Conservation (phyloP, 2,113 vertebrate genomes). For the Nymphicus hollandicus region DNA sequence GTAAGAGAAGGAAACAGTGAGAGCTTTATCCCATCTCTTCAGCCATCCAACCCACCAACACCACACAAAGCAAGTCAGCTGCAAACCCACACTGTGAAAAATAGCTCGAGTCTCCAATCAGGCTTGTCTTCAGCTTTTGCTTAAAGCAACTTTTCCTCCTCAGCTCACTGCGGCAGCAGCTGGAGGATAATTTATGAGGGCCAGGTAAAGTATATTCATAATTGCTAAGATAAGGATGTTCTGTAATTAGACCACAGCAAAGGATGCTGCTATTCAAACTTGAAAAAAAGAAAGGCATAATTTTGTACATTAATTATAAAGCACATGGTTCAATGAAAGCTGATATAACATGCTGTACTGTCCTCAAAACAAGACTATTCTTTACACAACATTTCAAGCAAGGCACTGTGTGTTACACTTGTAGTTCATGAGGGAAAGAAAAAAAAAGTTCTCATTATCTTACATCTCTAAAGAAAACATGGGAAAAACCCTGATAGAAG, state of each 20-base stretch:
- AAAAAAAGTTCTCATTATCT: not conserved
- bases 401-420: not conserved
- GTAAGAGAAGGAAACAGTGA: not conserved
- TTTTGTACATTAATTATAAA: not conserved
- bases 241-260: constrained; percentile 12
- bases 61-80: not conserved
- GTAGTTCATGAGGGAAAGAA: not conserved
- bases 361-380: not conserved
- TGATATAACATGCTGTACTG: not conserved
- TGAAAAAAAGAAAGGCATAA: not conserved
- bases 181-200: not conserved
- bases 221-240: constrained; percentile 15
- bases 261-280: not conserved
- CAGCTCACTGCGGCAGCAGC: not conserved
- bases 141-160: not conserved
- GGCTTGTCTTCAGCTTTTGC: not conserved
- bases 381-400: not conserved
- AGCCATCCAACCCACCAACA: not conserved
- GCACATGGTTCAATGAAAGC: not conserved
- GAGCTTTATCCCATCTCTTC: not conserved
- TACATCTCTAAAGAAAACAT: constrained; percentile 2
- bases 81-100: not conserved
- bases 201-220: not conserved
- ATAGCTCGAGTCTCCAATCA: not conserved
- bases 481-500: not conserved